These are phyloP conservation scores for Chloroceryle aenea DNA, from an alignment of 2,113 vertebrate genomes.

Conservation along the genomic window DNA sequence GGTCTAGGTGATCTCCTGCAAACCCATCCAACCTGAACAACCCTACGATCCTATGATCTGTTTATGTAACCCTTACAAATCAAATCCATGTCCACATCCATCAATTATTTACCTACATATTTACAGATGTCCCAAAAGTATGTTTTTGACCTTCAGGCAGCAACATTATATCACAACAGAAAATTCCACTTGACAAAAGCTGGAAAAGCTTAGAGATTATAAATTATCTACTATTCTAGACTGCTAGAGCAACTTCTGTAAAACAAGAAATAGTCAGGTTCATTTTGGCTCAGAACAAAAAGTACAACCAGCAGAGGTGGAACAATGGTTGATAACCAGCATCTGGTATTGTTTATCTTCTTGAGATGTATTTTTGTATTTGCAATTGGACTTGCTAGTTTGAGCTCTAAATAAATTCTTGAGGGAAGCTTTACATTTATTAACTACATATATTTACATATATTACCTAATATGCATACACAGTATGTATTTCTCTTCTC, in stretches of 20 bases:
- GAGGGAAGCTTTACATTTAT: background rate
- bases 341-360: background rate
- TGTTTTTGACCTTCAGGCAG: conserved; percentile 32
- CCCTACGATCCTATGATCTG: background rate
- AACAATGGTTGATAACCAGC: background rate
- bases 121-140: conserved; percentile 13
- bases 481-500: background rate
- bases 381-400: background rate
- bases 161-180: background rate
- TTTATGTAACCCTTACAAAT: conserved; percentile 14
- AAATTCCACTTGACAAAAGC: conserved; percentile 15
- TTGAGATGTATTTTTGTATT: background rate
- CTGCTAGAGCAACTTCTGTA: background rate
- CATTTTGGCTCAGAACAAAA: background rate
- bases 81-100: conserved; percentile 4
- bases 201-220: background rate
- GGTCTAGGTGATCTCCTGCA: background rate
- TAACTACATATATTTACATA: background rate
- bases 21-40: background rate
- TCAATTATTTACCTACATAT: conserved; percentile 39
- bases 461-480: background rate
- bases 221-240: background rate
- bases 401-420: background rate
- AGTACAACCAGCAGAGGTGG: background rate
- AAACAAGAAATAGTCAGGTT: background rate